These are phyloP conservation scores for Pentalonia nigronervosa DNA, from an alignment of 1,140 invertebrate species.

Conservation along the genomic window DNA sequence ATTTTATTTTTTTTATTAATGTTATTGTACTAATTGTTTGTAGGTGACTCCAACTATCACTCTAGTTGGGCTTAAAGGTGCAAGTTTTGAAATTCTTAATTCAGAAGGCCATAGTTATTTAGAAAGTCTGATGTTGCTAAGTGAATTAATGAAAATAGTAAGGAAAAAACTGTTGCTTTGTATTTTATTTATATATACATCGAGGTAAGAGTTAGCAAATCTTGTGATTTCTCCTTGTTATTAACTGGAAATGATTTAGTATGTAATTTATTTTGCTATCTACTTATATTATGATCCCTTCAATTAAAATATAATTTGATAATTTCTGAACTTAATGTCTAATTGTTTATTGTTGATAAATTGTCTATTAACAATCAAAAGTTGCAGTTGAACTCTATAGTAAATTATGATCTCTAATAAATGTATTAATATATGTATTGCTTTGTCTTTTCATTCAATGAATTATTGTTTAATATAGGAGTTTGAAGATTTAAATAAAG, in stretches of 20 bases:
- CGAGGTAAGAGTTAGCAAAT: neutral
- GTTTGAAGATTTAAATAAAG: slow-evolving; percentile 33
- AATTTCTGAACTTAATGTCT: too few species aligned
- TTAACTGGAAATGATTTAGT: too few species aligned
- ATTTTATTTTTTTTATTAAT: neutral
- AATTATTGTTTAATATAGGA: slow-evolving; percentile 27
- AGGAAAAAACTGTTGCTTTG: neutral
- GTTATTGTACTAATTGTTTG: neutral
- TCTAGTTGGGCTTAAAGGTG: neutral
- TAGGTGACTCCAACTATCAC: neutral
- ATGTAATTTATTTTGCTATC: too few species aligned
- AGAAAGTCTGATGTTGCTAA: neutral
- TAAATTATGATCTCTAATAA: neutral
- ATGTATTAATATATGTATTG: neutral
- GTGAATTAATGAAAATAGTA: slow-evolving; percentile 30
- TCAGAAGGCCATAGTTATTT: neutral
- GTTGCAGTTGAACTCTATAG: too few species aligned
- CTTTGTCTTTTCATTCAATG: neutral
- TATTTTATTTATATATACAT: neutral
- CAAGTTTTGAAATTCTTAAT: neutral
- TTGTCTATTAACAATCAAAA: too few species aligned
- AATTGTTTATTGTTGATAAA: too few species aligned
- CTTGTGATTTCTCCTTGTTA: neutral
- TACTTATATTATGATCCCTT: too few species aligned
- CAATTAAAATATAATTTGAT: too few species aligned